Evolutionary conservation across 37 sponge, comb jelly and placozoan species (phyloP), one percentile per base, ranked within the genome.

Genomic region (Spongilla lacustris): DNA sequence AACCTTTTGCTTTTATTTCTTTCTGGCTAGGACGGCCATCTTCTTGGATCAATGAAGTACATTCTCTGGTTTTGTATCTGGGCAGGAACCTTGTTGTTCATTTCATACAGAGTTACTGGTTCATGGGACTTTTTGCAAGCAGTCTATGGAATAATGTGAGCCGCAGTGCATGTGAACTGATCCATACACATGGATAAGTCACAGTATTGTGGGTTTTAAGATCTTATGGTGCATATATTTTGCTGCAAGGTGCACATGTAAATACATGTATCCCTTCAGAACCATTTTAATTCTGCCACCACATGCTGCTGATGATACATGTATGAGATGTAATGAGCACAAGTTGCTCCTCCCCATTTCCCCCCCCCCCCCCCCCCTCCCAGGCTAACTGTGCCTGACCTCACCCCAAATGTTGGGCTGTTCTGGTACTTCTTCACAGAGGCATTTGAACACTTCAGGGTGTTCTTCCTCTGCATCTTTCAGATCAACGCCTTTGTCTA

Each of bases 401-500:
- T 87, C 50, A 93, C 95, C 9, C 99, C 99, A 23, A 98, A 98
- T 69, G 73, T 96, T 72, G 99, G 99, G 35, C 90, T 97, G 22
- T 97, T 97, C 81, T 98, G 99, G 99, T 98, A 98, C 82, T 95
- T 98, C 92, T 98, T 98, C 87, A 96, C 87, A 11, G 94, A 95
- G 76, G 93, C 96, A 80, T 98, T 98, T 86, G 93, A 93, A 31
- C 99, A 98, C 85, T 98, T 97, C 84, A 82, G 91, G 68, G 68
- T 79, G 24, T 95, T 98, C 94, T 98, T 98, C 75, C 83, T 98
- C 76, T 95, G 92, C 86, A 91, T 98, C 35, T 98, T 97, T 76
- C 99, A 98, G 67, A 93, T 98, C 88, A 93, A 93, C 76, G 97
- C 89, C 76, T 94, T 93, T 82, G 78, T 94, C 77, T 86, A 88